Conservation (phyloP, 2,113 vertebrate genomes). For the Thalassarche chlororhynchos region DNA sequence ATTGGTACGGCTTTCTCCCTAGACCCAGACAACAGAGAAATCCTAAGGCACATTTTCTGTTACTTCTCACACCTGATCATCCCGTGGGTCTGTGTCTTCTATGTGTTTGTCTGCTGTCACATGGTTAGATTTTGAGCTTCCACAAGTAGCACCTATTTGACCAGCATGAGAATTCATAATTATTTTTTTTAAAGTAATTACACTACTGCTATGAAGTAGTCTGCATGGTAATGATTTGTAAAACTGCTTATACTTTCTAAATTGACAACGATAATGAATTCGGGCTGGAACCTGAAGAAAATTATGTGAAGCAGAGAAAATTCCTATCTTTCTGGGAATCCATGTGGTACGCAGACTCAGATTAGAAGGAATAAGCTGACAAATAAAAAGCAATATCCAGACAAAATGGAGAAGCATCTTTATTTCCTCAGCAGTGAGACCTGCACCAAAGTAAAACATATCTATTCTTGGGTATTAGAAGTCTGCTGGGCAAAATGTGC, state of each 20-base stretch:
- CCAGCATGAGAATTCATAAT: not conserved
- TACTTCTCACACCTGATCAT: not conserved
- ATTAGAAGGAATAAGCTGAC: not conserved
- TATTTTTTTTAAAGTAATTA: not conserved
- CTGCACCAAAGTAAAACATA: not conserved
- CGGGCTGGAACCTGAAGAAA: not conserved
- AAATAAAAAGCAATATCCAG: not conserved
- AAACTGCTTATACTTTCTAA: not conserved
- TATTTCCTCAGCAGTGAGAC: not conserved
- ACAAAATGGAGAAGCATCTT: not conserved
- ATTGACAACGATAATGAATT: not conserved
- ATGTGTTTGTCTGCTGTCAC: not conserved
- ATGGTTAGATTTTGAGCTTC: not conserved
- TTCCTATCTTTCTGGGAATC: not conserved
- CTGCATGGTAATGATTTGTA: not conserved
- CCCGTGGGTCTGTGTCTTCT: not conserved
- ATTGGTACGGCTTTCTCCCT: not conserved
- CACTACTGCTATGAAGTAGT: not conserved
- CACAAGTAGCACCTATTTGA: not conserved
- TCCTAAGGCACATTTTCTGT: not conserved
- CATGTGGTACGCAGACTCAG: not conserved
- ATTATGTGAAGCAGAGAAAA: not conserved
- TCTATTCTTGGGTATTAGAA: not conserved
- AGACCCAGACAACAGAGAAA: not conserved
- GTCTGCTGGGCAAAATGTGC: not conserved